Evolutionary conservation across 2,888 invertebrate species (phyloP).

Genomic region (Lagria hirta): DNA sequence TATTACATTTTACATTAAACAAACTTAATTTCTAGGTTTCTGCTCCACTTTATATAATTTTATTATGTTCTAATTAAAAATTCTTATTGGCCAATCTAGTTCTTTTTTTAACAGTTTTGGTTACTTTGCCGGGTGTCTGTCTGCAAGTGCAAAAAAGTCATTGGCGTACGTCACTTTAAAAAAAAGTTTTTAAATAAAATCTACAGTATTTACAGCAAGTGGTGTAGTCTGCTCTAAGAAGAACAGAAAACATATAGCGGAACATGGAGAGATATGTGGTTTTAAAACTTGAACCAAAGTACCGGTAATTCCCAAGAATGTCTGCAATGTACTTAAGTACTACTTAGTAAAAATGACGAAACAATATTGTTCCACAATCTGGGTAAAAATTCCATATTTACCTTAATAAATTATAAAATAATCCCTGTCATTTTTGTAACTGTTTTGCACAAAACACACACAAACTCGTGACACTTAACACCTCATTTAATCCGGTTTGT

Average conservation of each 20-base stretch:
- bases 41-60: too few relatives aligned
- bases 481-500: conserved; percentile 28
- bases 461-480: conserved; percentile 27
- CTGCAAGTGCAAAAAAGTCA: too few relatives aligned
- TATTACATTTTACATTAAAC: too few relatives aligned
- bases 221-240: conserved; percentile 1
- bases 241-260: conserved; percentile 15
- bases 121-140: too few relatives aligned
- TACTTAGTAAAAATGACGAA: too few relatives aligned
- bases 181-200: too few relatives aligned
- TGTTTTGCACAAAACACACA: conserved; percentile 17
- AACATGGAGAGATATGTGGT: conserved; percentile 18
- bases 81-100: too few relatives aligned
- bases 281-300: conserved; percentile 12
- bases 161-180: too few relatives aligned
- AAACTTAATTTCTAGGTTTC: too few relatives aligned
- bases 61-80: too few relatives aligned
- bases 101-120: too few relatives aligned
- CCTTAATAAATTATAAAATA: conserved; percentile 6
- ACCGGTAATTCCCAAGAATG: conserved; percentile 20
- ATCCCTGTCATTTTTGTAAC: conserved; percentile 25
- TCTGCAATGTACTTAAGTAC: conserved; percentile 7
- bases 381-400: conserved; percentile 4
- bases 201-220: conserved; percentile 18
- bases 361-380: too few relatives aligned